These are phyloP conservation scores for Odontesthes bonariensis DNA, from an alignment of 2,113 vertebrate genomes.

Conservation along the genomic window DNA sequence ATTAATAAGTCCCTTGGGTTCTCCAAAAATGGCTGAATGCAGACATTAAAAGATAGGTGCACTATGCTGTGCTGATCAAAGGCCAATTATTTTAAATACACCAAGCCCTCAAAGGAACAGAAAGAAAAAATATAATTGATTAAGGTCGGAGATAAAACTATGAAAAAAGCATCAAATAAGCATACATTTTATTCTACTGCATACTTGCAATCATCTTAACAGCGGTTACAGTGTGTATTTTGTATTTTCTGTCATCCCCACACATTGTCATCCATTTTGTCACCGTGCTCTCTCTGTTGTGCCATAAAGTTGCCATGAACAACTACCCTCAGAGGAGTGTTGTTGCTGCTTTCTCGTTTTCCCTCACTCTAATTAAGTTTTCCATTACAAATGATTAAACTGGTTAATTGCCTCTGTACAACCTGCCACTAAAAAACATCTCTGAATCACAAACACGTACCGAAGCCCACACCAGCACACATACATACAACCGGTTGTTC, in stretches of 20 bases:
- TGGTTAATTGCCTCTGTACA: slow-evolving; percentile 66
- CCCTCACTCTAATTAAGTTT: slow-evolving; percentile 66
- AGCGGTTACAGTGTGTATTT: not conserved
- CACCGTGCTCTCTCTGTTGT: slow-evolving; percentile 25
- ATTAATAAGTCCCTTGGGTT: too few relatives aligned
- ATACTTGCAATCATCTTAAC: not conserved
- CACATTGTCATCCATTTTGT: slow-evolving; percentile 26
- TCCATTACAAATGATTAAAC: slow-evolving; percentile 70
- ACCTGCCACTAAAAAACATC: slow-evolving; percentile 37
- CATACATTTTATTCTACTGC: not conserved
- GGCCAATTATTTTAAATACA: too few relatives aligned
- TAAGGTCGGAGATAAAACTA: too few relatives aligned
- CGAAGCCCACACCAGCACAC: not conserved
- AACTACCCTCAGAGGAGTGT: slow-evolving; percentile 64
- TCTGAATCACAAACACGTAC: not conserved
- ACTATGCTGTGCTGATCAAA: too few relatives aligned
- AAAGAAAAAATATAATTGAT: too few relatives aligned
- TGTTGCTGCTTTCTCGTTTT: slow-evolving; percentile 55
- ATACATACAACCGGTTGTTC: not conserved
- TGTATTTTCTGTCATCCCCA: not conserved
- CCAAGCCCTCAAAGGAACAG: too few relatives aligned
- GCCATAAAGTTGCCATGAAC: slow-evolving; percentile 62
- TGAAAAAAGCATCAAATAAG: not conserved
- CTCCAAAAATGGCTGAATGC: too few relatives aligned
- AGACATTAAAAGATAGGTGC: too few relatives aligned